These are phyloP conservation scores for Umimayanthus kanabou DNA, from an alignment of 92 coral and sea anemone species.

Conservation along the genomic window DNA sequence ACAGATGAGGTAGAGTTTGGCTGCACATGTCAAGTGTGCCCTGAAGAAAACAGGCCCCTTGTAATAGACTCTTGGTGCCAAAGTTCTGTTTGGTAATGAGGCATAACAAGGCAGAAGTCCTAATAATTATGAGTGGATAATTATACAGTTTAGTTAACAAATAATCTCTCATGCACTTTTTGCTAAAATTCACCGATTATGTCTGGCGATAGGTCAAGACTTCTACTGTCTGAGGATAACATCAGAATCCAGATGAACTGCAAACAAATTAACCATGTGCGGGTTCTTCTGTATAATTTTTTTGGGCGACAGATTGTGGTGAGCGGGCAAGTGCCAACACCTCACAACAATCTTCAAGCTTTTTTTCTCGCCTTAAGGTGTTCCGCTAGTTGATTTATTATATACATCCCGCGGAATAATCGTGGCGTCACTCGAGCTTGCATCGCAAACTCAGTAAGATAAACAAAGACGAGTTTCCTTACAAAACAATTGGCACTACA, in stretches of 20 bases:
- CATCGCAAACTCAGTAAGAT: background rate
- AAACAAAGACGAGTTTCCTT: background rate
- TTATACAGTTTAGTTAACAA: background rate
- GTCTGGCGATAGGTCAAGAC: background rate
- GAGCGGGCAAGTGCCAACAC: background rate
- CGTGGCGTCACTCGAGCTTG: background rate
- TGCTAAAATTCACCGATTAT: background rate
- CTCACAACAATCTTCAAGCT: background rate
- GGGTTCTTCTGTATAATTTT: background rate
- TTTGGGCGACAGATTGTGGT: background rate
- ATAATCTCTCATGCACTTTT: background rate
- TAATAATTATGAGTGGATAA: too few species aligned
- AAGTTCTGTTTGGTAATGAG: background rate
- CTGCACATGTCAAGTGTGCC: background rate
- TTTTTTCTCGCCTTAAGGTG: background rate
- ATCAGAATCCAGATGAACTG: background rate
- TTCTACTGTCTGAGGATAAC: background rate
- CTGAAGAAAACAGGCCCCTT: background rate
- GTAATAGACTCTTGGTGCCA: background rate
- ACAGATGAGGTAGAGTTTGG: background rate
- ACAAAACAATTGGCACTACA: background rate
- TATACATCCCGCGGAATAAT: background rate
- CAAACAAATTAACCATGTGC: background rate
- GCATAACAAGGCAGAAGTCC: background rate
- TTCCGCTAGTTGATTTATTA: background rate